Evolutionary conservation across 2,888 invertebrate genomes (phyloP), one percentile per base, ranked within the genome.

Genomic region (Polydrusus pterygomalis): DNA sequence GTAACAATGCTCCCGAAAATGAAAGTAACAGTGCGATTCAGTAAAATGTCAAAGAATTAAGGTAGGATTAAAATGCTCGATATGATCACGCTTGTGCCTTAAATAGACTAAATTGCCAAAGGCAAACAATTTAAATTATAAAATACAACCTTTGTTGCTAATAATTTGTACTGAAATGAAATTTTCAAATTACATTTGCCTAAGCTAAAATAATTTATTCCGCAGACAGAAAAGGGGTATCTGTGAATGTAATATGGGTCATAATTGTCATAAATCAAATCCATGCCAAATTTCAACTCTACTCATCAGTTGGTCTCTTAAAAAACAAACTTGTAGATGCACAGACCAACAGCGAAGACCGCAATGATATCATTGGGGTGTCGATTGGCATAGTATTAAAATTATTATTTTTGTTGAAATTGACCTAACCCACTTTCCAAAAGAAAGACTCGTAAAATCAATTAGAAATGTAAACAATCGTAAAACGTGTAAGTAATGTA

Each of bases 21-120:
- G 71, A 71, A 71, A 71, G 71, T 71, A 64, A 64, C 47, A 54
- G 54, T 54, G 13, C 25, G 47, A 49, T 64, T 17, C 30, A 47
- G 34, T 43, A 45, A 64, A 63, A 64, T 56, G 56, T 54, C 56
- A 71, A 56, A 40, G 45, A 54, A 43, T 30, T 54, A 51, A 63
- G 51, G 56, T 64, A 20, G 63, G 43, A 71, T 49, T 30, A 49
- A 63, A 70, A 45, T 25, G 71, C 20, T 71, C 71, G 34, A 6
- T n/a, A 43, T 43, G 43, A 70, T 43, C n/a, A 43, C 43, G 43
- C n/a, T n/a, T 10, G 13, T n/a, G 43, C 43, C 70, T 71, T 71
- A 63, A 54, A 71, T 71, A 43, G 54, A 49, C 9, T 9, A 17
- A 17, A 15, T 38, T 15, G 63, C 71, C 60, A 62, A 5, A 34